A percentile compares a stretch with the other conserved stretches of the same genome.
phyloP scores from a whole-genome alignment of 2,888 invertebrate genomes.

The Synanthedon tipuliformis region DNA sequence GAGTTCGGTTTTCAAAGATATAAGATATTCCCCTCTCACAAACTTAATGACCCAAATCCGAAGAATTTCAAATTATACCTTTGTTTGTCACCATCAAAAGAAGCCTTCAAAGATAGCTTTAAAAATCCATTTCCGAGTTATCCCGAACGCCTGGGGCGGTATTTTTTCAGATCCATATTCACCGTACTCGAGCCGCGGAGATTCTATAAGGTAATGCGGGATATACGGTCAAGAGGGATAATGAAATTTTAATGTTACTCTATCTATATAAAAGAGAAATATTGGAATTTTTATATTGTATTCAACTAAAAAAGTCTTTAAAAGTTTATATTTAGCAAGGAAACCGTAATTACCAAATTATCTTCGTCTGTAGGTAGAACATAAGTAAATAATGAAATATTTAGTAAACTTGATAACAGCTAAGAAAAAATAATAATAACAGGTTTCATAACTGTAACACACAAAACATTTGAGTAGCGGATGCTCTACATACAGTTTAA shows the following conservation, averaged over 20 bases:
- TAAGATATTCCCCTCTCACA: conserved; percentile 14
- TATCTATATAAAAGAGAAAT: neutral
- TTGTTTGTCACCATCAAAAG: conserved; percentile 41
- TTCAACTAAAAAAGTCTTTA: too few relatives aligned
- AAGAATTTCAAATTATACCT: conserved; percentile 32
- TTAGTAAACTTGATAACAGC: too few relatives aligned
- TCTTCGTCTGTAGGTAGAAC: too few relatives aligned
- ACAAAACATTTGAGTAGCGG: too few relatives aligned
- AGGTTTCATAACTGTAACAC: too few relatives aligned
- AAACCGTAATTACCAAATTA: too few relatives aligned
- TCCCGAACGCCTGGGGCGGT: conserved; percentile 6
- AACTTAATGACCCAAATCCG: conserved; percentile 20
- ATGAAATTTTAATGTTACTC: neutral
- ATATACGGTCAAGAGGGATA: conserved; percentile 9
- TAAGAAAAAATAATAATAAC: too few relatives aligned
- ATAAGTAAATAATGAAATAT: too few relatives aligned
- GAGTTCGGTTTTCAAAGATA: neutral
- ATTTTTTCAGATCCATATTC: conserved; percentile 10
- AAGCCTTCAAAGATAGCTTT: conserved; percentile 11
- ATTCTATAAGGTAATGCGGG: conserved; percentile 9
- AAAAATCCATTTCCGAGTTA: conserved; percentile 10
- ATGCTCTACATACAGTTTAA: too few relatives aligned
- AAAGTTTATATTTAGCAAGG: too few relatives aligned
- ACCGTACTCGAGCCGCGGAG: conserved; percentile 4
- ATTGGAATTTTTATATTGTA: too few relatives aligned